Evolutionary conservation across 2,888 invertebrate species (phyloP), one percentile per base, ranked within the genome.

Genomic region (Tinea pellionella): DNA sequence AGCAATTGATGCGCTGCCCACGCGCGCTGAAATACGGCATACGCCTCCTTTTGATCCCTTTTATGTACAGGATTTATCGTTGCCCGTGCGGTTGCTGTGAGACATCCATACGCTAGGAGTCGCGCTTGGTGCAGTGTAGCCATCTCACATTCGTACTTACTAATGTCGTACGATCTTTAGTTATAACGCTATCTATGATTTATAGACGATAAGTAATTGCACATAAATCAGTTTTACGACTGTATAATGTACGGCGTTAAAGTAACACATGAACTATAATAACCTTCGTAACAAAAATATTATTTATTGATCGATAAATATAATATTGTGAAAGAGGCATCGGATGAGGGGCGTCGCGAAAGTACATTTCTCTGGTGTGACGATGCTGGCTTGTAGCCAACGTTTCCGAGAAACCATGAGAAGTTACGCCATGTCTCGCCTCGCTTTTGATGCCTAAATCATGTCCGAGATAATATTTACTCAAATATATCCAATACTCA

Each of bases 371-470:
- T 15, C 32, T 57, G 55, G 24, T 24, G 57, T 32, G 57, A 53
- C 3, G 32, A 32, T 15, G 59, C 68, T 86, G 86, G 86, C 78
- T 29, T 51, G 56, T 51, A 61, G 84, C 86, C 86, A 86, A 77
- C 72, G 72, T 74, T 86, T 85, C 86, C 84, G 78, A 85, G 86
- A 86, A 86, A n/a, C 60, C 70, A 76, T 71, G 74, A 78, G 85
- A 87, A 86, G 84, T 86, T 86, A 85, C 79, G 77, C 74, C 82
- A 81, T 74, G 85, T 84, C 83, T 85, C 82, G 84, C 77, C 77
- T 74, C 77, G 73, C 76, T 82, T 79, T 80, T 82, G 80, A 85
- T 79, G 80, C 83, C 80, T 80, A 85, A 86, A 84, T 82, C 75
- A 80, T 78, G 73, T 77, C 75, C 69, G 69, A 77, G 72, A 80